Evolutionary conservation across 1,140 invertebrate genomes (phyloP), one percentile per base, ranked within the genome.

Genomic region (Alviniconcha marisindica): DNA sequence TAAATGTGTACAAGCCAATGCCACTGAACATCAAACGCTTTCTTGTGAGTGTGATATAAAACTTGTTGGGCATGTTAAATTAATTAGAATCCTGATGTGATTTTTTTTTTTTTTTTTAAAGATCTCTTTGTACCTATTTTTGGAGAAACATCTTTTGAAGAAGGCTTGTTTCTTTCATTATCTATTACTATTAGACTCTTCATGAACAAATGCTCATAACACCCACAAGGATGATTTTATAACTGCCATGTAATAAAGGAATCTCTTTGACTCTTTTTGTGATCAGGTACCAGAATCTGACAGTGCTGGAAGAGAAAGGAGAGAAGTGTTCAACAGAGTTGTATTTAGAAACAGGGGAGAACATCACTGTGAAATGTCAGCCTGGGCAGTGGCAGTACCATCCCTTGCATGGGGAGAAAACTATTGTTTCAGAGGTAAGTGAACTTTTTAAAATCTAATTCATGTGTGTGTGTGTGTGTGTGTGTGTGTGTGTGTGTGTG

Each of bases 391-490:
- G 81, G 81, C 31, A 24, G 40, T 85, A 83, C 48, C 3, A 44
- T 1, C 54, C 82, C 4, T 3, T 4, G 2, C 66, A 76, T 42
- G 51, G 63, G 0, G 84, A 85, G 56, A 83, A 42, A 36, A 85
- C 69, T 38, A 85, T 85, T 54, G 84, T 83, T 28, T 73, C 71
- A 33, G 79, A 85, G 71, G 84, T 85, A 33, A 71, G 69, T 71
- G n/a, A n/a, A n/a, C n/a, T n/a, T n/a, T n/a, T n/a, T n/a, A n/a
- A n/a, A n/a, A n/a, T n/a, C n/a, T n/a, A n/a, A n/a, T n/a, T n/a
- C n/a, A n/a, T n/a, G n/a, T n/a, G n/a, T n/a, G n/a, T n/a, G 63
- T 21, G 21, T 51, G 48, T 21, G 7, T 51, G 48, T 51, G 48
- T 21, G 21, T 21, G 21, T 7, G 10, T 7, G 48, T 33, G 63